Evolutionary conservation across 2,113 vertebrate species (phyloP).

Genomic region (Micronisus gabar): DNA sequence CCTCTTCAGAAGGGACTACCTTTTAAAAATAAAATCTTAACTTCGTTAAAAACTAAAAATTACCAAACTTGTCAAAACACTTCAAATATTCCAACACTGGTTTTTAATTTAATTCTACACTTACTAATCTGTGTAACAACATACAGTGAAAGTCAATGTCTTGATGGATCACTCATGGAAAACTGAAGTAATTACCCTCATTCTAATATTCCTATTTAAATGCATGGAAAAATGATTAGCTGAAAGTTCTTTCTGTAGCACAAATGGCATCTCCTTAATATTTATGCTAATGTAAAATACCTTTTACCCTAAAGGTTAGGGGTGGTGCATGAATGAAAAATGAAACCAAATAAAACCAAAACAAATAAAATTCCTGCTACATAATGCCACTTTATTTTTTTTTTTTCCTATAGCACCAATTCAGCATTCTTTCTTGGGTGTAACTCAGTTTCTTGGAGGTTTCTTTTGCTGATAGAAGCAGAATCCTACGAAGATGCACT

Average conservation of each 20-base stretch:
- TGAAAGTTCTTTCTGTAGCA: slow-evolving; percentile 76
- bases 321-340: slow-evolving; percentile 71
- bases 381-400: not conserved
- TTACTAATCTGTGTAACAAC: slow-evolving; percentile 63
- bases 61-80: slow-evolving; percentile 7
- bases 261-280: slow-evolving; percentile 79
- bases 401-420: not conserved
- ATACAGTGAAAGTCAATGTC: slow-evolving; percentile 65
- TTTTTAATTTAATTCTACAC: slow-evolving; percentile 65
- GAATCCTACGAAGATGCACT: not conserved
- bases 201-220: slow-evolving; percentile 98
- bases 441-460: not conserved
- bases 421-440: not conserved
- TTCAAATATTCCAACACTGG: slow-evolving; percentile 14
- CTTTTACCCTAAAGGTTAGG: slow-evolving; percentile 79
- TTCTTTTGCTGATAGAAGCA: not conserved
- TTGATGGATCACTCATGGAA: slow-evolving; percentile 79
- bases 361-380: not conserved
- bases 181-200: slow-evolving; percentile 82
- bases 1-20: not conserved
- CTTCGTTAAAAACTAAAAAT: not conserved
- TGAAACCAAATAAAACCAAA: slow-evolving; percentile 48
- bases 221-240: slow-evolving; percentile 91
- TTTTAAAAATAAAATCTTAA: not conserved
- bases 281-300: slow-evolving; percentile 82